Conservation (phyloP, 2,113 vertebrate species). For the Probosciger aterrimus region DNA sequence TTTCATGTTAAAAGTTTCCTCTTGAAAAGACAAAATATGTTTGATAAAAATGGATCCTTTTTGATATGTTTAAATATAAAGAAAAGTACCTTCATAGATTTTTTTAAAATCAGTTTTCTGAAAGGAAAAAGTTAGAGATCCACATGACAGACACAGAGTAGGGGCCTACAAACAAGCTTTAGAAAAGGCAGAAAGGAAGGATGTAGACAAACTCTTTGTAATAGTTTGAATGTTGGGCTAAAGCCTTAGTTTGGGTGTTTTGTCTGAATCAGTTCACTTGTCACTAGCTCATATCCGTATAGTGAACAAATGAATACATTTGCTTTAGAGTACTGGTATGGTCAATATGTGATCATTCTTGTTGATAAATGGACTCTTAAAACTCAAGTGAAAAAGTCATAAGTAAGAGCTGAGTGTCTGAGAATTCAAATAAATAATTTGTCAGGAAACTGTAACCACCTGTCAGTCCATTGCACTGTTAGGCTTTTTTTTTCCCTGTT, state of each 20-base stretch:
- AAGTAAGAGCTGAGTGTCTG: slow-evolving; percentile 39
- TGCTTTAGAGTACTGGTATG: neutral
- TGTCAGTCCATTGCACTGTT: slow-evolving; percentile 10
- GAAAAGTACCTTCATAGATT: neutral
- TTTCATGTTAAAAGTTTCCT: neutral
- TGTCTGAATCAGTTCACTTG: slow-evolving; percentile 4
- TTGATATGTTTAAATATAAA: neutral
- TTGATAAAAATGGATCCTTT: neutral
- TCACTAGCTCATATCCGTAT: neutral
- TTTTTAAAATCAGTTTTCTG: neutral
- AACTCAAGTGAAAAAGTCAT: slow-evolving; percentile 4
- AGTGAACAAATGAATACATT: slow-evolving; percentile 14
- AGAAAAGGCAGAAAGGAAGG: neutral
- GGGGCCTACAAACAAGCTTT: neutral
- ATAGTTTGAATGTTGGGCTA: neutral
- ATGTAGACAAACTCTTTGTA: neutral
- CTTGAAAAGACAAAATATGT: neutral
- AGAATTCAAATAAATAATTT: slow-evolving; percentile 54
- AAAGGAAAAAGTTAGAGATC: neutral
- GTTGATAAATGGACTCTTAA: slow-evolving; percentile 40
- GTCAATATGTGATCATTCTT: slow-evolving; percentile 16
- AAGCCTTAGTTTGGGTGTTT: neutral
- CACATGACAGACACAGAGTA: neutral
- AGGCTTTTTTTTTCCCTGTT: neutral
- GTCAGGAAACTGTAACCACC: slow-evolving; percentile 49